These are phyloP conservation scores for Anneissia japonica DNA, from an alignment of 35 echinoderm and acorn worm genomes.

Conservation along the genomic window DNA sequence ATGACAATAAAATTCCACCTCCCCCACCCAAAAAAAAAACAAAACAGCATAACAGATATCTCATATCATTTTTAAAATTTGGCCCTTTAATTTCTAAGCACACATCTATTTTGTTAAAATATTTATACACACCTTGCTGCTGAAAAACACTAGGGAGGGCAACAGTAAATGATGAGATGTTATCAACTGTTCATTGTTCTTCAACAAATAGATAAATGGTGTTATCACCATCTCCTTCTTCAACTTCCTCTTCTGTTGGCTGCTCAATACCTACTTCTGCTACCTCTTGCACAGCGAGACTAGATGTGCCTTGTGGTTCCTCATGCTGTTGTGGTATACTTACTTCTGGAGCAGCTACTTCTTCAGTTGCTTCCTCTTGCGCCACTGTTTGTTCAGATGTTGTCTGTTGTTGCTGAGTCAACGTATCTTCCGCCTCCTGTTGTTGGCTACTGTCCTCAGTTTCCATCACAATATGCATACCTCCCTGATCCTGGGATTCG, in stretches of 20 bases:
- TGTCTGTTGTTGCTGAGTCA: conserved; percentile 17
- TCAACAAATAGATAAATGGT: conserved; percentile 99
- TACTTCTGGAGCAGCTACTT: neutral
- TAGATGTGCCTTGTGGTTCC: neutral
- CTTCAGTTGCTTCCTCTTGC: conserved; percentile 43
- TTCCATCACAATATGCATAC: neutral
- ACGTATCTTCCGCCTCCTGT: conserved; percentile 7
- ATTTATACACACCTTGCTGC: too few species aligned
- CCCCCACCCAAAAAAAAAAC: too few species aligned
- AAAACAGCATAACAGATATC: too few species aligned
- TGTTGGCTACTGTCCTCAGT: conserved; percentile 1
- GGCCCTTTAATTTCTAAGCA: too few species aligned
- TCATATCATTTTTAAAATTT: too few species aligned
- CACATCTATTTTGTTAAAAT: too few species aligned
- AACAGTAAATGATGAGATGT: too few species aligned
- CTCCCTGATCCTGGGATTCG: neutral
- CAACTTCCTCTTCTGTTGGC: conserved; percentile 1
- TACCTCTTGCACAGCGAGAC: neutral
- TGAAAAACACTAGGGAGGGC: too few species aligned
- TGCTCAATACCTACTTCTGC: neutral
- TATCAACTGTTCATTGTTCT: conserved; percentile 48
- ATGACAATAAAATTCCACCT: too few species aligned
- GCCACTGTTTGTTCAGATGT: conserved; percentile 11
- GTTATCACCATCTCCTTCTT: conserved; percentile 58
- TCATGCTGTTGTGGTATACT: too few species aligned